Conservation (phyloP, 2,888 invertebrate species). For the Acanthacorydalis orientalis region DNA sequence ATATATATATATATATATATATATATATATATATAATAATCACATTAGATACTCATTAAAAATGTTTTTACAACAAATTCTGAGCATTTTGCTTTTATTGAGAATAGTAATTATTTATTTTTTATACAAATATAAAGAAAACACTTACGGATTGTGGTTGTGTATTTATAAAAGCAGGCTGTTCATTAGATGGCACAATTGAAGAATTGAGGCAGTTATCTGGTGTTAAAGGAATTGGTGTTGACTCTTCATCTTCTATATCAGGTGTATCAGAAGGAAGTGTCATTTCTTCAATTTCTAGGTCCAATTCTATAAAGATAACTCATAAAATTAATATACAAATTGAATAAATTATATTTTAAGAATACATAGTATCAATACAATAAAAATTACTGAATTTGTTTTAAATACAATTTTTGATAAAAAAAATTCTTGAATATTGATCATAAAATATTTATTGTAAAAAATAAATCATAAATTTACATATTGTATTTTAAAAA, state of each 20-base stretch:
- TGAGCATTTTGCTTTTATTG: no score
- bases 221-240: conserved; percentile 31
- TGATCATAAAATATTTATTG: no score
- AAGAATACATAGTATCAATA: not conserved
- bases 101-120: no score
- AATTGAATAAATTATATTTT: not conserved
- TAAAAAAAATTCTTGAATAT: no score
- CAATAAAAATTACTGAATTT: not conserved
- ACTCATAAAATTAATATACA: not conserved
- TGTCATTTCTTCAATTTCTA: conserved; percentile 7
- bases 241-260: conserved; percentile 43
- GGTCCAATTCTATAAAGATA: not conserved
- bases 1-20: no score
- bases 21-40: no score
- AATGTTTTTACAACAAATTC: no score
- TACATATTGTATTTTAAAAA: no score
- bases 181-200: conserved; percentile 21
- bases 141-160: conserved; percentile 18
- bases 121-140: conserved; percentile 10
- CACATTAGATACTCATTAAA: no score
- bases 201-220: conserved; percentile 21
- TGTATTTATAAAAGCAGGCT: conserved; percentile 20
- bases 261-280: conserved; percentile 21
- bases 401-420: no score
- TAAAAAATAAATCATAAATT: no score